Conservation (phyloP, 2,888 invertebrate species). For the Euspilapteryx auroguttella region DNA sequence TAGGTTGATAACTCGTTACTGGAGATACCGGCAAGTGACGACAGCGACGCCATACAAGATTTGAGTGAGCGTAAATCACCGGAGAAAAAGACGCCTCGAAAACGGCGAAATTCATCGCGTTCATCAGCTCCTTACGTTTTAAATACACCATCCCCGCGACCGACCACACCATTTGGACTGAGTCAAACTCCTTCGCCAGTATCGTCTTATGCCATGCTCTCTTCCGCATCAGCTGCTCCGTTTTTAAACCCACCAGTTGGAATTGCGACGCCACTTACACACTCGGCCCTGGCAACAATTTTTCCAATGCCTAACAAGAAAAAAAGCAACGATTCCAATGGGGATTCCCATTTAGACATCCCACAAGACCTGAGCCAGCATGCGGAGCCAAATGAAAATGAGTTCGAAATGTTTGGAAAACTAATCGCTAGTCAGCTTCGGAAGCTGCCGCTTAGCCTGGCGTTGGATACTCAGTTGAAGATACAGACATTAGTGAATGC, state of each 20-base stretch:
- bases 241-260: constrained; percentile 52
- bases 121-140: constrained; percentile 49
- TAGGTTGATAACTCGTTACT: constrained; percentile 49
- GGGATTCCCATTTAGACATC: constrained; percentile 27
- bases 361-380: constrained; percentile 51
- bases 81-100: constrained; percentile 47
- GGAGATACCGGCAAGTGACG: constrained; percentile 48
- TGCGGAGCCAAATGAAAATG: constrained; percentile 44
- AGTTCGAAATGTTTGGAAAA: constrained; percentile 54
- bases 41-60: constrained; percentile 50
- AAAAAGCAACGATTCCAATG: constrained; percentile 31
- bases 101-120: constrained; percentile 46
- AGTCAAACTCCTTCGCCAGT: constrained; percentile 20
- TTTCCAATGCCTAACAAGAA: constrained; percentile 45
- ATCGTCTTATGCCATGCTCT: constrained; percentile 39
- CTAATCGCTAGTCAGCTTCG: constrained; percentile 47
- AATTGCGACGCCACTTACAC: constrained; percentile 44
- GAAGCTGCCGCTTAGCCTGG: constrained; percentile 42
- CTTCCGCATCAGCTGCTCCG: constrained; percentile 28
- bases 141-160: constrained; percentile 49
- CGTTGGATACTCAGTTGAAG: constrained; percentile 47
- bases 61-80: constrained; percentile 49
- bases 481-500: constrained; percentile 49
- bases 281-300: constrained; percentile 41
- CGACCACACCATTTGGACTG: constrained; percentile 45